Base-by-base conservation (phyloP, 2,113 vertebrate species). In the Piaya cayana region DNA sequence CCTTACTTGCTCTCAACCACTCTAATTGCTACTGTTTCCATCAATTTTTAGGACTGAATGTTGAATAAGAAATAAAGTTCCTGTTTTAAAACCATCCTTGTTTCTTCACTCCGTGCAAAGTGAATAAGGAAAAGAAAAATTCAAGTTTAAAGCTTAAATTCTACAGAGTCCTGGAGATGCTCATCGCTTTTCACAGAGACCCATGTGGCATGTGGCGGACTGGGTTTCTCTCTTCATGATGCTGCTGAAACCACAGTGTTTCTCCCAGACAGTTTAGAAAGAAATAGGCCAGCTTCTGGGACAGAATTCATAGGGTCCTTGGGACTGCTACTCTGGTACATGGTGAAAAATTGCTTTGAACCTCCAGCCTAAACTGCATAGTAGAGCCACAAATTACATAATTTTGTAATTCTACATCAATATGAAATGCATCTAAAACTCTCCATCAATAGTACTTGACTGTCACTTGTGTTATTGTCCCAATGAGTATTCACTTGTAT, bases 1-100 rank as follows among this genome's bases (percentile, higher is more conserved):
- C 93, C 90, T 85, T 62, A 84, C 85, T 88, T 67, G 39, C 85
- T 77, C 79, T 83, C 72, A 45, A 67, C 49, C 1, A 2, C 91
- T 90, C 74, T 93, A 93, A 95, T 90, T 94, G 75, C 82, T 79
- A 71, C 74, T 59, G 23, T 77, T 95, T 45, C 82, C 85, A 67
- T 60, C 88, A 78, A 3, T 82, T 92, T 94, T 85, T 63, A 89
- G 86, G 70, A 26, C 74, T 58, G 65, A 34, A 84, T 71, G 62
- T 62, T 92, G 93, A 95, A 91, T 94, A 80, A 85, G 69, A 86
- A 86, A 83, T 52, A 45, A 62, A 75, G 36, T 16, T 96, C 50
- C 45, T 87, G 5, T 45, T 91, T 76, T 81, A 58, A 76, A 77
- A 58, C 23, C 36, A 39, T 45, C 19, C 80, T 49, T 3, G 1